phyloP scores from a whole-genome alignment of 2,888 invertebrate species.

The Eulithis prunata region DNA sequence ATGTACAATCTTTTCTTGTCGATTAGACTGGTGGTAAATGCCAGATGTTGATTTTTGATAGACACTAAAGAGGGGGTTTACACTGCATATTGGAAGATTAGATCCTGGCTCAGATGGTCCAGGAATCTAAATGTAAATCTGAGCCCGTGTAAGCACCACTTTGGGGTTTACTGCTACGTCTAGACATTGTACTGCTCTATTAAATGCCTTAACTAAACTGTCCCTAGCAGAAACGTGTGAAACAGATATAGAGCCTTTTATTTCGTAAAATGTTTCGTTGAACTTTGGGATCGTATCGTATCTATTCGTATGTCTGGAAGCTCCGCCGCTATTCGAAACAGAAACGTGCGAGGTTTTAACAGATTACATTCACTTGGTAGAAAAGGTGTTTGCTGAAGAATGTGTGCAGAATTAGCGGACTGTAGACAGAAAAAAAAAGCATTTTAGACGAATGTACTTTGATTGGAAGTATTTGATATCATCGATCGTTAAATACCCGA shows the following conservation, averaged over 20 bases:
- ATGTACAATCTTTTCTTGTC: not conserved
- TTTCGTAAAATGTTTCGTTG: conserved; percentile 24
- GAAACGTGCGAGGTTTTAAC: conserved; percentile 23
- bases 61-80: conserved; percentile 20
- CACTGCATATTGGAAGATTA: conserved; percentile 29
- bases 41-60: conserved; percentile 6
- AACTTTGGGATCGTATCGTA: conserved; percentile 17
- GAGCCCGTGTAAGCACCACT: conserved; percentile 32
- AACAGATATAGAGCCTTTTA: conserved; percentile 36
- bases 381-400: not conserved
- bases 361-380: conserved; percentile 21
- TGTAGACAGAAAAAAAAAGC: too few species aligned
- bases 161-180: conserved; percentile 32
- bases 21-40: not conserved
- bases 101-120: conserved; percentile 32
- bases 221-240: conserved; percentile 35
- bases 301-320: conserved; percentile 16
- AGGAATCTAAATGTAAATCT: conserved; percentile 40
- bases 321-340: conserved; percentile 12
- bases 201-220: conserved; percentile 38
- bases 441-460: too few species aligned
- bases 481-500: too few species aligned
- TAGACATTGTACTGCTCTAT: conserved; percentile 49
- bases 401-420: not conserved
- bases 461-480: too few species aligned